Evolutionary conservation across 2,888 invertebrate genomes (phyloP).

Genomic region (Andrena minutula): DNA sequence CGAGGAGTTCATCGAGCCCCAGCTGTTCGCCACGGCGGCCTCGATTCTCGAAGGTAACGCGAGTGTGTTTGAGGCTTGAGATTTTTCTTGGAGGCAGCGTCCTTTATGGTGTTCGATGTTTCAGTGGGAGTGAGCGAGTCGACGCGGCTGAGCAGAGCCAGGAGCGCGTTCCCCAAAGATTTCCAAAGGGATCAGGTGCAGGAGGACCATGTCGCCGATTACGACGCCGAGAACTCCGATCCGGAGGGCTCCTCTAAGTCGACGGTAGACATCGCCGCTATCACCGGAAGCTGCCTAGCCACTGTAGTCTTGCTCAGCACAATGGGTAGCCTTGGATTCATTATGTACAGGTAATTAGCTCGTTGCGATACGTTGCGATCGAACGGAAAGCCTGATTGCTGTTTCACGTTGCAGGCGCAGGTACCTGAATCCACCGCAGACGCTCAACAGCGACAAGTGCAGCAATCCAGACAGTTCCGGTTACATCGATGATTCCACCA

Average conservation of each 20-base stretch:
- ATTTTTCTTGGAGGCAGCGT: background rate
- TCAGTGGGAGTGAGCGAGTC: conserved; percentile 76
- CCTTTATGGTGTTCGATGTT: background rate
- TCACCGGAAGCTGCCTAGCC: conserved; percentile 82
- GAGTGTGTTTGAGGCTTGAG: no score
- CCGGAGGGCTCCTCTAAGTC: conserved; percentile 64
- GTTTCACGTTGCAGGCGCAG: conserved; percentile 85
- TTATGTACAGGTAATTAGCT: conserved; percentile 81
- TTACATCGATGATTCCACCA: conserved; percentile 94
- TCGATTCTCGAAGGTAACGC: conserved; percentile 77
- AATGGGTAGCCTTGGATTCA: conserved; percentile 81
- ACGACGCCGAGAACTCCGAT: conserved; percentile 66
- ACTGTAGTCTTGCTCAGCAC: conserved; percentile 80
- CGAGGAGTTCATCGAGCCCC: conserved; percentile 74
- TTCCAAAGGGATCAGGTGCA: conserved; percentile 78
- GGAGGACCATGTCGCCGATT: conserved; percentile 71
- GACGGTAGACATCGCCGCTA: conserved; percentile 80
- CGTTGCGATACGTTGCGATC: background rate
- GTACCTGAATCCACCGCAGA: conserved; percentile 93
- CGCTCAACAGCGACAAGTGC: conserved; percentile 91
- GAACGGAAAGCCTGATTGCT: background rate
- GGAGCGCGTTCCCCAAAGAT: conserved; percentile 78
- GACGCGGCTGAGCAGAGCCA: conserved; percentile 79
- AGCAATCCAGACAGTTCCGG: conserved; percentile 95
- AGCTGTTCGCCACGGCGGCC: conserved; percentile 77